phyloP scores from a whole-genome alignment of 2,888 invertebrate species.

The Tipula vernalis region DNA sequence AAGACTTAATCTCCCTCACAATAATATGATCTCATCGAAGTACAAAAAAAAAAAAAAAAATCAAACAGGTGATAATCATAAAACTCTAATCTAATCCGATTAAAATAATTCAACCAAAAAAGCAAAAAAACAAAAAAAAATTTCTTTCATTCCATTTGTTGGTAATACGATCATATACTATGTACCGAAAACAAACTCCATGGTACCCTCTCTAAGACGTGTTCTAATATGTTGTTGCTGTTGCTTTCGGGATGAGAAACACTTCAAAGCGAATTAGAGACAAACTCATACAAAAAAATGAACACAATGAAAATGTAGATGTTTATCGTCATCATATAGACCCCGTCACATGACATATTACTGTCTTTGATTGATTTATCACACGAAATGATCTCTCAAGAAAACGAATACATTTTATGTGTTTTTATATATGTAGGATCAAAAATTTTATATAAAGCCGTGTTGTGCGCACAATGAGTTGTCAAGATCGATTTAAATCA shows the following conservation, averaged over 20 bases:
- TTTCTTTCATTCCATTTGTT: not conserved
- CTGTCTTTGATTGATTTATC: not conserved
- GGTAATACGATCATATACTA: not conserved
- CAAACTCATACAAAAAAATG: not conserved
- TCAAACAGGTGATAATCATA: not conserved
- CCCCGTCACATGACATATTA: slow-evolving; percentile 4
- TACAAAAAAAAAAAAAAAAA: not conserved
- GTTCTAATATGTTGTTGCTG: not conserved
- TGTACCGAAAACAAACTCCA: not conserved
- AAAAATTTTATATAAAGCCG: not conserved
- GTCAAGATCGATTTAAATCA: not conserved
- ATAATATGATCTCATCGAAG: not conserved
- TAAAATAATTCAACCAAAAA: not conserved
- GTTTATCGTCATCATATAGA: not conserved
- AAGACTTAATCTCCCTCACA: not conserved
- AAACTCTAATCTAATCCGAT: not conserved
- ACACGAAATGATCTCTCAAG: not conserved
- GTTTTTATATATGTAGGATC: no score
- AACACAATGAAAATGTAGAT: not conserved
- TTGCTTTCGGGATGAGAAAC: not conserved
- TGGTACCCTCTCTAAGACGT: not conserved
- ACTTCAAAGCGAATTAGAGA: not conserved
- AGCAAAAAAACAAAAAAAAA: not conserved
- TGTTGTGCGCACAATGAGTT: not conserved
- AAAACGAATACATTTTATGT: not conserved